Evolutionary conservation across 2,113 vertebrate genomes (phyloP).

Genomic region (Lamprotornis superbus): DNA sequence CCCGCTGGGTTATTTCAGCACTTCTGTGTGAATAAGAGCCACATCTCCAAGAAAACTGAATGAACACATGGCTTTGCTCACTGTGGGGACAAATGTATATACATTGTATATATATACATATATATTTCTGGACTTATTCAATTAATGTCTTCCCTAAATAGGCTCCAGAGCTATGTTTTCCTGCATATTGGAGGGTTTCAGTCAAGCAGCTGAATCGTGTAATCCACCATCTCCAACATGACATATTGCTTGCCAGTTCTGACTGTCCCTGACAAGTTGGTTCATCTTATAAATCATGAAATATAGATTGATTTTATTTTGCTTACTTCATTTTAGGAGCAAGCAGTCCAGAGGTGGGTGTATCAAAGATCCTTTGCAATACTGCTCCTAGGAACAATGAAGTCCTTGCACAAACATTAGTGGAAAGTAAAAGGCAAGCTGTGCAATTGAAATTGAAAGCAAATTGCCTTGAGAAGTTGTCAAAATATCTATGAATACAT

Average conservation of each 20-base stretch:
- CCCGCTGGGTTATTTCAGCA: fast-evolving
- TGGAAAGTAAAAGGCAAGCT: neutral
- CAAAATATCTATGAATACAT: neutral
- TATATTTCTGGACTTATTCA: neutral
- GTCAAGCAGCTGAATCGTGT: neutral
- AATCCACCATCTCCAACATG: neutral
- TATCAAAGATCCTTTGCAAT: neutral
- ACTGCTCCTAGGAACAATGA: neutral
- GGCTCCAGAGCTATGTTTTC: neutral
- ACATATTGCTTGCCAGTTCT: neutral
- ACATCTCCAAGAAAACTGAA: neutral
- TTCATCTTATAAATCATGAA: slow-evolving; percentile 5
- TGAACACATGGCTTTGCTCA: neutral
- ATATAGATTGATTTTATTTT: neutral
- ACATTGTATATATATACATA: neutral
- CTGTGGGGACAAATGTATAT: neutral
- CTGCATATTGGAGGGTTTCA: neutral
- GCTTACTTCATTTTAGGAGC: neutral
- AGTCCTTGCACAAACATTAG: neutral
- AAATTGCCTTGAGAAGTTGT: neutral
- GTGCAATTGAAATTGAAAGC: slow-evolving; percentile 16
- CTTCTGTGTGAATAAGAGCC: neutral
- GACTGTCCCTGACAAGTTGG: neutral
- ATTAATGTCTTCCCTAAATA: neutral
- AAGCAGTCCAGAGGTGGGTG: neutral